phyloP scores from a whole-genome alignment of 2,888 invertebrate species.

The Apodemia zela region DNA sequence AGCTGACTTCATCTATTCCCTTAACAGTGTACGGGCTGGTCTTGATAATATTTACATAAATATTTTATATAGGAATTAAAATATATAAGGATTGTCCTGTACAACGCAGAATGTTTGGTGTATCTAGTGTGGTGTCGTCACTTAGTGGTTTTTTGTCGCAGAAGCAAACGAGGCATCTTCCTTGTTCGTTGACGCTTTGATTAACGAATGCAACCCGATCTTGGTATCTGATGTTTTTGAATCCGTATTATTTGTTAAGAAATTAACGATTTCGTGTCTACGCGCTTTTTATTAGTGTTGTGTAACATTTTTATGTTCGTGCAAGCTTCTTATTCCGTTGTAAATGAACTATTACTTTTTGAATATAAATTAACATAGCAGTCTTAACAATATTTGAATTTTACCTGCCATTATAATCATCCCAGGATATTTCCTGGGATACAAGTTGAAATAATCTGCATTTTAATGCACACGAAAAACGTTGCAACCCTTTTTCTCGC shows the following conservation, averaged over 20 bases:
- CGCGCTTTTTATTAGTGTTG: not conserved
- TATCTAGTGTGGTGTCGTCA: slow-evolving; percentile 38
- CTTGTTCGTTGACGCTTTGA: slow-evolving; percentile 52
- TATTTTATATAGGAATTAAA: not conserved
- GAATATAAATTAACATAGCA: no score
- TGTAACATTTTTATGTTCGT: not conserved
- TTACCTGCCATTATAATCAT: no score
- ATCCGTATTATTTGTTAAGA: slow-evolving; percentile 22
- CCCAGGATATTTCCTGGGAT: no score
- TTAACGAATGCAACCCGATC: slow-evolving; percentile 66
- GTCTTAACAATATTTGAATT: no score
- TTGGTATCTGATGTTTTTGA: slow-evolving; percentile 45
- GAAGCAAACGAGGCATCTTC: slow-evolving; percentile 45
- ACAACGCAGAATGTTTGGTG: not conserved
- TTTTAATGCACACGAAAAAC: no score
- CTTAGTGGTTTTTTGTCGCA: slow-evolving; percentile 56
- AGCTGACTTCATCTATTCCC: no score
- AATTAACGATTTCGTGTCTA: not conserved
- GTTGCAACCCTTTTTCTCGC: no score
- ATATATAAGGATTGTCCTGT: not conserved
- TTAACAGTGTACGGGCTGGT: no score
- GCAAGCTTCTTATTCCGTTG: not conserved
- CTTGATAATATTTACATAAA: no score
- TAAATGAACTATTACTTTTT: no score
- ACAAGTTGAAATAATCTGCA: no score